Conservation (phyloP, 1,140 invertebrate species). For the Zophobas morio region DNA sequence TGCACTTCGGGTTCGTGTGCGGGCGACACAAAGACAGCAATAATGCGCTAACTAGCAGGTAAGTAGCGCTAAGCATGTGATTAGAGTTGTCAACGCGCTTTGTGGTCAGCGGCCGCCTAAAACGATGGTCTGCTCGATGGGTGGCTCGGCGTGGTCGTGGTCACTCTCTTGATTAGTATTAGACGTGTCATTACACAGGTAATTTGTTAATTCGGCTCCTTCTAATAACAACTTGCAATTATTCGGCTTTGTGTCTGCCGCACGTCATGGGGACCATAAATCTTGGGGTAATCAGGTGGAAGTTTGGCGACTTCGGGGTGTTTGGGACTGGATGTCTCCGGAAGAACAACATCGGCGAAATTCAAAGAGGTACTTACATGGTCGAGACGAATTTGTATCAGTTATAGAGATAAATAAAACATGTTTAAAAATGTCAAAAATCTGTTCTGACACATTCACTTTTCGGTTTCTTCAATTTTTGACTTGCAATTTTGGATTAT, state of each 20-base stretch:
- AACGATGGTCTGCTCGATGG: constrained; percentile 18
- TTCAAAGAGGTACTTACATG: no score
- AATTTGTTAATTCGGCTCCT: constrained; percentile 33
- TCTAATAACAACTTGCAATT: constrained; percentile 38
- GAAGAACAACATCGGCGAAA: no score
- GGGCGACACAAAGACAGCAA: not conserved
- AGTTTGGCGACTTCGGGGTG: no score
- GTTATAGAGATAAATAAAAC: no score
- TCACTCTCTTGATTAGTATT: constrained; percentile 40
- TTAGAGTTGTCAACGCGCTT: constrained; percentile 34
- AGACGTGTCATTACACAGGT: constrained; percentile 38
- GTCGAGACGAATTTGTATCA: no score
- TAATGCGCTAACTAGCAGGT: constrained; percentile 29
- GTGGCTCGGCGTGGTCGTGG: constrained; percentile 16
- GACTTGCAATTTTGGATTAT: no score
- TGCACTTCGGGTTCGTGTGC: not conserved
- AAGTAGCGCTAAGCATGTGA: constrained; percentile 34
- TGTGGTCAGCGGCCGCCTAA: constrained; percentile 17
- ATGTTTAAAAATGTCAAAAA: no score
- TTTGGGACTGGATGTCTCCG: no score
- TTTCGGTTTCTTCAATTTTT: no score
- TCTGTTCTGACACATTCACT: no score
- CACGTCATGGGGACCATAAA: constrained; percentile 19
- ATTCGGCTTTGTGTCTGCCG: constrained; percentile 33
- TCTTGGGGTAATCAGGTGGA: not conserved